Evolutionary conservation across 2,888 invertebrate genomes (phyloP), one percentile per base, ranked within the genome.

Genomic region (Acleris literana): DNA sequence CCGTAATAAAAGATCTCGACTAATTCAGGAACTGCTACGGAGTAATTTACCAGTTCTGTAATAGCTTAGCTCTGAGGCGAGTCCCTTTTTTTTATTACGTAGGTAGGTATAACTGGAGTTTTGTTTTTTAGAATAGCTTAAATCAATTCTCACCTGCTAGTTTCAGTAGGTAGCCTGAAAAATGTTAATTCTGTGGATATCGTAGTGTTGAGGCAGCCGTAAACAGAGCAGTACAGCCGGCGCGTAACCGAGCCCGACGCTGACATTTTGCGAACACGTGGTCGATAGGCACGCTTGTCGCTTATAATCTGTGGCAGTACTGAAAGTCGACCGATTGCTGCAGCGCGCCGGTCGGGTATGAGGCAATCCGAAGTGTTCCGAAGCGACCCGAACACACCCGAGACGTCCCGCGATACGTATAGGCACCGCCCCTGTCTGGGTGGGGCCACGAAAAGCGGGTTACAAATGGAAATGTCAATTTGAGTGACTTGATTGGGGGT

Each of bases 321-420:
- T 33, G 33, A 7, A 29, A 51, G 20, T 6, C 52, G 52, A 22
- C 52, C 25, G 20, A 16, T 52, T 22, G 25, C 52, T 22, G 5
- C 22, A 22, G 16, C 52, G 22, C 52, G 52, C 22, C 52, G 52
- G n/a, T 7, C 16, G 46, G 46, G n/a, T 17, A 46, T 17, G 46
- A 46, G 17, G 17, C 46, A 6, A 6, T n/a, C 17, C 46, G 46
- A 46, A 46, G 17, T 46, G 17, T 17, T 46, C 17, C 46, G 46
- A 46, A n/a, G 17, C 46, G n/a, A 46, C 46, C 46, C 46, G 46
- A 46, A 46, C 39, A 39, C 39, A 39, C 39, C 39, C 39, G 39
- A 39, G 39, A 39, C 13, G 0, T 13, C 39, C 39, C 39, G 39
- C 13, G 3, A 4, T 4, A 1, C 39, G 39, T 1, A 39, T 39